Conservation (phyloP, 2,797 vertebrate genomes). For the Paramormyrops hopkinsi region DNA sequence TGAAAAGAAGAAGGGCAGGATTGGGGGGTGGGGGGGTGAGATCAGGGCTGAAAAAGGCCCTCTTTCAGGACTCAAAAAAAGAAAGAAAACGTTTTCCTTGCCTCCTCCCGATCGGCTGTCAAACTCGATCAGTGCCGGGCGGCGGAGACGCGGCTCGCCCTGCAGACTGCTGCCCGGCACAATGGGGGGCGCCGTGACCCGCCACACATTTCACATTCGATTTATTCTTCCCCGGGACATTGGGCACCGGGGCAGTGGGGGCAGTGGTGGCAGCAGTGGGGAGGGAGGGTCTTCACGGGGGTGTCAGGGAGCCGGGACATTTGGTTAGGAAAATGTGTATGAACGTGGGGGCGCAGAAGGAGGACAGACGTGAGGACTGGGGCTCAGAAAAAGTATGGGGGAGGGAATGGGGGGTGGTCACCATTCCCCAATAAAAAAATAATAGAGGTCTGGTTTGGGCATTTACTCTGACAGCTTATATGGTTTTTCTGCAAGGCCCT, state of each 20-base stretch:
- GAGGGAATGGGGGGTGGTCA: constrained; percentile 45
- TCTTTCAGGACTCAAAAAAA: constrained; percentile 74
- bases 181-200: constrained; percentile 80
- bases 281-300: not conserved
- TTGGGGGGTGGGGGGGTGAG: constrained; percentile 35
- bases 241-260: constrained; percentile 46
- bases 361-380: constrained; percentile 61
- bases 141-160: constrained; percentile 65
- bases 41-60: constrained; percentile 84
- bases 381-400: constrained; percentile 45
- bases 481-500: constrained; percentile 61
- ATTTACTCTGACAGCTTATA: constrained; percentile 63
- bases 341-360: constrained; percentile 46
- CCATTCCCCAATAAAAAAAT: constrained; percentile 58
- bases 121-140: constrained; percentile 92
- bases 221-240: constrained; percentile 82
- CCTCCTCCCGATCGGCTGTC: constrained; percentile 93
- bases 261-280: constrained; percentile 32
- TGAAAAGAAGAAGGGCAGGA: constrained; percentile 20
- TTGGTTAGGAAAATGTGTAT: constrained; percentile 43
- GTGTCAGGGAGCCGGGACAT: constrained; percentile 47
- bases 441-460: constrained; percentile 60
- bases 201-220: constrained; percentile 98
- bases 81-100: constrained; percentile 74
- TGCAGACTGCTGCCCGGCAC: constrained; percentile 70